These are phyloP conservation scores for Archips xylosteana DNA, from an alignment of 2,888 invertebrate species.

Conservation along the genomic window DNA sequence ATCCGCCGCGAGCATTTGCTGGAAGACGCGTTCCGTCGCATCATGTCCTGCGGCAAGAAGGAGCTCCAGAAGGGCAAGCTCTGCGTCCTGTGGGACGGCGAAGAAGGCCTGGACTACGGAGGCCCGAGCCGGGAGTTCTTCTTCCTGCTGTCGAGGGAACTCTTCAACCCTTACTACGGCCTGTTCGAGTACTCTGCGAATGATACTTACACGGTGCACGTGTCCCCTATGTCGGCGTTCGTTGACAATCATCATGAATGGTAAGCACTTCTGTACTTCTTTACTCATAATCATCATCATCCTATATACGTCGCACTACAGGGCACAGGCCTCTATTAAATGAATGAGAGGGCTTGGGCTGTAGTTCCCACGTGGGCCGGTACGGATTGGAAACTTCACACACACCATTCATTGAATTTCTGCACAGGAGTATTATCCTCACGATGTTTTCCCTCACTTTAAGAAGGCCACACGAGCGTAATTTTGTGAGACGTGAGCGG, in stretches of 20 bases:
- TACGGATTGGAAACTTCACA: too few species aligned
- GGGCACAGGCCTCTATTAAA: too few species aligned
- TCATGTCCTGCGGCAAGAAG: constrained; percentile 98
- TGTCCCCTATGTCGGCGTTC: constrained; percentile 98
- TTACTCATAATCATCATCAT: too few species aligned
- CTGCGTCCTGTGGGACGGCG: constrained; percentile 97
- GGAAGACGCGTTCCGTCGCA: constrained; percentile 98
- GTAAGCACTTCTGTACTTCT: constrained; percentile 76
- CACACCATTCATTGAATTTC: too few species aligned
- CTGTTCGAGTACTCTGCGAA: constrained; percentile 99
- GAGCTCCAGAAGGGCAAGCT: constrained; percentile 97
- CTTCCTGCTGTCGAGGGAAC: constrained; percentile 97
- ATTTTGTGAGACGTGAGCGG: too few species aligned
- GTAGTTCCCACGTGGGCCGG: too few species aligned
- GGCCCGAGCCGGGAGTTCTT: constrained; percentile 99
- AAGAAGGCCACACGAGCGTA: too few species aligned
- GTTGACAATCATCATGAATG: constrained; percentile 99
- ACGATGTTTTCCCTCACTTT: too few species aligned
- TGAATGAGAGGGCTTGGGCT: too few species aligned
- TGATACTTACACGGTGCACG: constrained; percentile 98
- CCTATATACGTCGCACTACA: too few species aligned
- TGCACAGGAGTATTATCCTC: too few species aligned
- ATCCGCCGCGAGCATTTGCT: constrained; percentile 96
- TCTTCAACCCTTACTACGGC: constrained; percentile 99
- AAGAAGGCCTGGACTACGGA: constrained; percentile 98